Evolutionary conservation across 1,140 invertebrate species (phyloP).

Genomic region (Ceratosolen fusciceps): DNA sequence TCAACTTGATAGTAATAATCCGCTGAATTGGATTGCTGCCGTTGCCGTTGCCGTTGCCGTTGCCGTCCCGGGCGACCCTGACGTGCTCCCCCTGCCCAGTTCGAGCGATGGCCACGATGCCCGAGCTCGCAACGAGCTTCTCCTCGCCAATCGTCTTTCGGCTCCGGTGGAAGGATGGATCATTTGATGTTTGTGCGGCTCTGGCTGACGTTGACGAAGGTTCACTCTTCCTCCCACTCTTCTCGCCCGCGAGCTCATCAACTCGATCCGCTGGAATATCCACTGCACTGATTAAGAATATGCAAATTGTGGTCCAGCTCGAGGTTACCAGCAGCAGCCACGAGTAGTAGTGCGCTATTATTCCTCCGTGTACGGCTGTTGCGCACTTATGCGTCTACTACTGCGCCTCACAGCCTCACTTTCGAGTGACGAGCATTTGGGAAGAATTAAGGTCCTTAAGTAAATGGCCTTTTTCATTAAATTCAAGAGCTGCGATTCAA

Average conservation of each 20-base stretch:
- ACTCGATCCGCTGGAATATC: neutral
- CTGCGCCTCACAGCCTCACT: neutral
- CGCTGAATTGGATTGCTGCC: constrained; percentile 2
- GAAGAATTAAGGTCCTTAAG: neutral
- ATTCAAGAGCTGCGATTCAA: neutral
- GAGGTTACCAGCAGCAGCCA: neutral
- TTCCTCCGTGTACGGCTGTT: neutral
- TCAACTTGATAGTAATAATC: constrained; percentile 47
- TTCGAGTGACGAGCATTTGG: neutral
- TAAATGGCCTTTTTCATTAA: neutral
- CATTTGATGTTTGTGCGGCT: neutral
- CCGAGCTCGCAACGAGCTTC: neutral
- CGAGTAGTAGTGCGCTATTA: neutral
- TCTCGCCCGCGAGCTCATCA: neutral
- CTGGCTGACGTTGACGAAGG: constrained; percentile 5
- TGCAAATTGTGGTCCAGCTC: neutral
- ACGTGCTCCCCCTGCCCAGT: neutral
- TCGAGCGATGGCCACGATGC: neutral
- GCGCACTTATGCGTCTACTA: too few species aligned
- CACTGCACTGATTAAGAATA: neutral
- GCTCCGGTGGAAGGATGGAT: neutral
- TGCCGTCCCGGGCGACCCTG: neutral
- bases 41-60: neutral
- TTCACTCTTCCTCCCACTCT: neutral
- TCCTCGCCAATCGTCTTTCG: neutral